A percentile compares a stretch with the other conserved stretches of the same genome.
Conservation (phyloP, 2,797 vertebrate genomes). For the Yasuhikotakia modesta region DNA sequence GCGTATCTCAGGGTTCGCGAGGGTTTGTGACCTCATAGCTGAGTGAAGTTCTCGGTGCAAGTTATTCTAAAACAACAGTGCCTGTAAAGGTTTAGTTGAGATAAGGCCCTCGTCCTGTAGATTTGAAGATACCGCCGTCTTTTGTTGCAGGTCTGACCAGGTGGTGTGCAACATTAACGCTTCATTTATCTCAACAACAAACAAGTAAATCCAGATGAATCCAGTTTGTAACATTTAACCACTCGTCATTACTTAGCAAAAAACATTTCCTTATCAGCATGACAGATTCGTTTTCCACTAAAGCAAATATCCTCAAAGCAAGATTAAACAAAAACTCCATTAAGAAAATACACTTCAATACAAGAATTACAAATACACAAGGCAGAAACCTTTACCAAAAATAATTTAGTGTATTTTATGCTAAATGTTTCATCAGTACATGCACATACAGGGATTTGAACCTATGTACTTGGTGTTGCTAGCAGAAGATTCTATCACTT, state of each 20-base stretch:
- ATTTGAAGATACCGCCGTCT: neutral
- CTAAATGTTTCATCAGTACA: too few relatives aligned
- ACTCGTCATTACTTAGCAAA: too few relatives aligned
- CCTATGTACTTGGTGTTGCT: too few relatives aligned
- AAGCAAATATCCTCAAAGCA: neutral
- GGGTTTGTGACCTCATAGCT: constrained; percentile 41
- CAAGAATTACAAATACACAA: too few relatives aligned
- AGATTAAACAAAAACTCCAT: too few relatives aligned
- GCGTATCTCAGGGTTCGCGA: constrained; percentile 33
- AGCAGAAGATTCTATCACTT: too few relatives aligned
- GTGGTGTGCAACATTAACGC: neutral
- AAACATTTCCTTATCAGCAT: neutral
- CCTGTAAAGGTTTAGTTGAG: constrained; percentile 2
- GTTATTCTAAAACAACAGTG: constrained; percentile 30
- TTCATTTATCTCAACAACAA: neutral
- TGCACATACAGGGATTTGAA: too few relatives aligned
- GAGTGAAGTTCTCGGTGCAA: constrained; percentile 13
- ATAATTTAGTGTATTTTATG: too few relatives aligned
- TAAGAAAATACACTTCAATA: too few relatives aligned
- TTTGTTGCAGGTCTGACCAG: neutral
- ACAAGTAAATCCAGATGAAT: neutral
- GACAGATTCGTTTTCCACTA: neutral
- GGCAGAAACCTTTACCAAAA: too few relatives aligned
- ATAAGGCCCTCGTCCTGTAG: constrained; percentile 1
- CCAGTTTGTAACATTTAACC: too few relatives aligned